Conservation (phyloP, 2,113 vertebrate species). For the Cyrtonyx montezumae region DNA sequence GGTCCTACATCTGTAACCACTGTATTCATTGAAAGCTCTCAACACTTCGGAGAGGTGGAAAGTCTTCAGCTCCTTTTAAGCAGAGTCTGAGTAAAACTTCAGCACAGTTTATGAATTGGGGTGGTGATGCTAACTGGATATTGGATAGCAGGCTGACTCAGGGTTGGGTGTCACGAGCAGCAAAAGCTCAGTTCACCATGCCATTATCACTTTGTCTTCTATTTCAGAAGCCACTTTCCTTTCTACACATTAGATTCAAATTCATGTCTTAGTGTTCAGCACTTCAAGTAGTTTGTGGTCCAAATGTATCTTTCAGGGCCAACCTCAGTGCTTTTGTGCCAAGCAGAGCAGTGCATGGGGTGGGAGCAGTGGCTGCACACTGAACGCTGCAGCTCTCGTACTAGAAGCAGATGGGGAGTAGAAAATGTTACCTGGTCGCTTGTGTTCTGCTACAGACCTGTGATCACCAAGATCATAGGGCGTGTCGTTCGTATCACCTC, state of each 20-base stretch:
- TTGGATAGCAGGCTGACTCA: background rate
- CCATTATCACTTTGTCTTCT: background rate
- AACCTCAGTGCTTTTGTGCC: accelerated
- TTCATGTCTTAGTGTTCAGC: background rate
- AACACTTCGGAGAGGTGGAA: background rate
- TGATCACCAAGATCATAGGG: accelerated
- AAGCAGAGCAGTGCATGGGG: background rate
- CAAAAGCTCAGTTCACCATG: background rate
- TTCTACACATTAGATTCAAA: background rate
- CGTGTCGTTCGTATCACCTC: too few species aligned
- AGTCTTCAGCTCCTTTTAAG: background rate
- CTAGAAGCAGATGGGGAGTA: background rate
- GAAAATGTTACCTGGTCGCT: background rate
- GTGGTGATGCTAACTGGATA: background rate
- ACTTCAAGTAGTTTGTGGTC: background rate
- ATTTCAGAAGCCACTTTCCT: background rate
- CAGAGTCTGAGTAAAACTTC: background rate
- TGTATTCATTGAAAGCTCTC: background rate
- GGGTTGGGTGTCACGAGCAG: background rate
- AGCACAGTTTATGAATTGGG: background rate
- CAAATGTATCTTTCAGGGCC: background rate
- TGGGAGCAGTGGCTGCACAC: accelerated
- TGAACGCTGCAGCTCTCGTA: accelerated
- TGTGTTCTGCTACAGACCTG: background rate
- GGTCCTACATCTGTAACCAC: background rate